Conservation (phyloP, 2,888 invertebrate species). For the Tigriopus californicus region DNA sequence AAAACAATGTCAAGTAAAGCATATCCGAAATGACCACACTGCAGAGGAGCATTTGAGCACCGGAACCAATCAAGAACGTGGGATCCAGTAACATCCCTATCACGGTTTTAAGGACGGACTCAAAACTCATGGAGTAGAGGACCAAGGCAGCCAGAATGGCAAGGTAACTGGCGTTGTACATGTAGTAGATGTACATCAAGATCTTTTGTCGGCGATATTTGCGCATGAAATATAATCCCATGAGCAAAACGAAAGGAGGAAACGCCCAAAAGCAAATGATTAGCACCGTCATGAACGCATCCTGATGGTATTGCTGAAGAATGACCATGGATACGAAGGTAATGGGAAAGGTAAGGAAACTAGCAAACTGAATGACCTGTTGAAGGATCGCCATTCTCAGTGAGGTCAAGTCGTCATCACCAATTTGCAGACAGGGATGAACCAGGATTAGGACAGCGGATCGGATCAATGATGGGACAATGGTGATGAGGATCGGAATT, state of each 20-base stretch:
- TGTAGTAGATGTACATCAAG: not conserved
- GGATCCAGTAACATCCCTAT: not conserved
- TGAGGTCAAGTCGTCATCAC: not conserved
- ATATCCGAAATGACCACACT: slow-evolving; percentile 6
- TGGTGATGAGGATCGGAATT: not conserved
- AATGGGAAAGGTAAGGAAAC: not conserved
- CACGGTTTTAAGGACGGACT: not conserved
- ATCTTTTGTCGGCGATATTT: not conserved
- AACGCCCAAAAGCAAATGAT: not conserved
- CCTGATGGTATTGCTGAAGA: slow-evolving; percentile 1
- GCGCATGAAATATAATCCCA: not conserved
- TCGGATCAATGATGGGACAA: slow-evolving; percentile 1
- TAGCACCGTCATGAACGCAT: not conserved
- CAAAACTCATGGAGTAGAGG: not conserved
- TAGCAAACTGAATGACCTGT: not conserved
- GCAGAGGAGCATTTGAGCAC: slow-evolving; percentile 3
- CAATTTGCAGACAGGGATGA: not conserved
- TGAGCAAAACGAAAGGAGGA: not conserved
- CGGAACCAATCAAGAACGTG: not conserved
- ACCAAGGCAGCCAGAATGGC: not conserved
- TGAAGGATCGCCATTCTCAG: slow-evolving; percentile 4
- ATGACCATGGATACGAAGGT: slow-evolving; percentile 1
- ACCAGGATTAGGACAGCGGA: not conserved
- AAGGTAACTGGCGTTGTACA: not conserved
- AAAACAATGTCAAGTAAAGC: slow-evolving; percentile 3